These are phyloP conservation scores for Cordilura impudica DNA, from an alignment of 2,888 invertebrate species.

Conservation along the genomic window DNA sequence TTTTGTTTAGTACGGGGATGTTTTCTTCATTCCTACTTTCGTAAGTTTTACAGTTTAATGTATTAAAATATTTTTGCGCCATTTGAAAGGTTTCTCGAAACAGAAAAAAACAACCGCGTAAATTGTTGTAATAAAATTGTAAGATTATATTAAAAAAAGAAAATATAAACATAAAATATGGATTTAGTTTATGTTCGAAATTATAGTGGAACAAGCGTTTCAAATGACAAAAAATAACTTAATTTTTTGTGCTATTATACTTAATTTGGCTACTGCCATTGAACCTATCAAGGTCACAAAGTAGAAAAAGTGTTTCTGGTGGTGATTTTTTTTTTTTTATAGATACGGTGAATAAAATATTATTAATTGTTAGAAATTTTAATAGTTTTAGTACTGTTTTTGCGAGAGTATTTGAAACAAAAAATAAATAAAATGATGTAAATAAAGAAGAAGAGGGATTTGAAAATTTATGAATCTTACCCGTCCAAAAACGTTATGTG, in stretches of 20 bases:
- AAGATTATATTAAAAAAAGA: background rate
- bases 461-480: too few species aligned
- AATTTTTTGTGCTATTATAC: background rate
- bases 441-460: too few species aligned
- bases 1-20: slow-evolving; percentile 3
- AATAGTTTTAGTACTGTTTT: too few species aligned
- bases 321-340: background rate
- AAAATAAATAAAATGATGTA: too few species aligned
- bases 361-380: background rate
- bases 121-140: background rate
- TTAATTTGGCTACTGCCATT: background rate
- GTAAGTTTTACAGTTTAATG: slow-evolving; percentile 53
- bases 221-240: background rate
- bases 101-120: background rate
- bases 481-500: too few species aligned
- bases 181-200: background rate
- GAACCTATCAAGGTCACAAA: background rate
- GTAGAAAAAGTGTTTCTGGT: background rate
- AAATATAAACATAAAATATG: background rate
- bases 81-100: slow-evolving; percentile 62
- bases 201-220: background rate
- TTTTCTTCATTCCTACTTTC: slow-evolving; percentile 21
- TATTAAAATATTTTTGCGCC: slow-evolving; percentile 59
- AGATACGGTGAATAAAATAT: background rate
- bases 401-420: too few species aligned